These are phyloP conservation scores for Drosophila nikananu DNA, from an alignment of 1,140 invertebrate genomes.

Conservation along the genomic window DNA sequence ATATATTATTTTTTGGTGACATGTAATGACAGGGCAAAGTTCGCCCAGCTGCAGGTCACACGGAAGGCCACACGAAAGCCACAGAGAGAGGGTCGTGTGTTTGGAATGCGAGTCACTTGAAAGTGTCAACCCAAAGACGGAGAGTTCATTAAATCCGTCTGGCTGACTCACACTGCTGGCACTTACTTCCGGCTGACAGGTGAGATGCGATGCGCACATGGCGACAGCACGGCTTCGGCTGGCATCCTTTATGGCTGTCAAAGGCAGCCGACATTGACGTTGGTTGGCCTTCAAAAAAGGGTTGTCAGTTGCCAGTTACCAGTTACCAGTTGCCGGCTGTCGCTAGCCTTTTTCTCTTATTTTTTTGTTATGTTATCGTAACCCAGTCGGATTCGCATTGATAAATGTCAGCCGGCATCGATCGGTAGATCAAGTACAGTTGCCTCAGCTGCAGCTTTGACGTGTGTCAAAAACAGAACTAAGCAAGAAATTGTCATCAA, in stretches of 20 bases:
- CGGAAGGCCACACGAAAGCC: neutral
- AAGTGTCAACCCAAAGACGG: constrained; percentile 9
- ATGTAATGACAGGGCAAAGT: constrained; percentile 25
- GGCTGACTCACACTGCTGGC: constrained; percentile 12
- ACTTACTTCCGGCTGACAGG: constrained; percentile 31
- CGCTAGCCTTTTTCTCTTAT: neutral
- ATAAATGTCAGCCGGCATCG: constrained; percentile 25
- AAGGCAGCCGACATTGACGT: constrained; percentile 20
- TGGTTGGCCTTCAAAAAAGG: constrained; percentile 33
- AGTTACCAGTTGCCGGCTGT: neutral
- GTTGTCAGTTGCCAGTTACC: neutral
- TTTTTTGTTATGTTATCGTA: neutral
- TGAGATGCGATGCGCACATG: constrained; percentile 6
- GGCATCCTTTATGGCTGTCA: constrained; percentile 29
- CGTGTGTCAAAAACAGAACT: neutral
- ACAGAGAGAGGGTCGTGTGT: neutral
- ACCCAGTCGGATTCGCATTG: neutral
- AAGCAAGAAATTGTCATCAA: neutral
- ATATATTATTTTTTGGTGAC: constrained; percentile 14
- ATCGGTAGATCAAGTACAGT: constrained; percentile 4
- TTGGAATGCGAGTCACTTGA: constrained; percentile 34
- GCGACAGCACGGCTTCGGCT: neutral
- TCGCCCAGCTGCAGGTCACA: neutral
- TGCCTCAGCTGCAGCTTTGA: neutral
- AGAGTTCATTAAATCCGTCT: constrained; percentile 34